These are phyloP conservation scores for Drosophila nigrodunni DNA, from an alignment of 1,140 invertebrate species.

Conservation along the genomic window DNA sequence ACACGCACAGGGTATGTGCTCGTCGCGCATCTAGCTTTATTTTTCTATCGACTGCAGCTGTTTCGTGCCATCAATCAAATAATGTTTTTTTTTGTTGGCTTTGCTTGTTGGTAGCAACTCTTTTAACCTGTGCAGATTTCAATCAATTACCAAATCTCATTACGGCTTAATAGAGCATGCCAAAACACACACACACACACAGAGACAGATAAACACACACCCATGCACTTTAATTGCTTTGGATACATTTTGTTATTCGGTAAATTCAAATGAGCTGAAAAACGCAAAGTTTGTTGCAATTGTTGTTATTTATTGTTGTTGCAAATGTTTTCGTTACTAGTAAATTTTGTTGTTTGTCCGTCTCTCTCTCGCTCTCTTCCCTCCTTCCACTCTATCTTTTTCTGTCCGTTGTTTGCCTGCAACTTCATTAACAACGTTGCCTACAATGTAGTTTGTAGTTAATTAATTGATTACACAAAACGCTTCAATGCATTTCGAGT, in stretches of 20 bases:
- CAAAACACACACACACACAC: constrained; percentile 26
- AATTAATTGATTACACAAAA: constrained; percentile 79
- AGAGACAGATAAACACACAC: constrained; percentile 12
- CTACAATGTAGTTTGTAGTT: constrained; percentile 75
- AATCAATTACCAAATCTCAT: constrained; percentile 83
- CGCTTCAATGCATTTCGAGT: constrained; percentile 67
- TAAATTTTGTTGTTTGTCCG: not conserved
- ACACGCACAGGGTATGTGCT: not conserved
- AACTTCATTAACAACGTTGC: constrained; percentile 71
- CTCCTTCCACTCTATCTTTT: not conserved
- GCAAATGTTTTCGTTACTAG: not conserved
- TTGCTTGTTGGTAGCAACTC: constrained; percentile 38
- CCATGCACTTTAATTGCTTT: constrained; percentile 16
- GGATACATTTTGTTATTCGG: constrained; percentile 25
- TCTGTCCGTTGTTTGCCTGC: constrained; percentile 42
- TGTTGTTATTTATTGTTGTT: not conserved
- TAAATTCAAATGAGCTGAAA: constrained; percentile 47
- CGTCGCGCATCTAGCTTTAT: not conserved
- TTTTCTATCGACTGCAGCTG: constrained; percentile 5
- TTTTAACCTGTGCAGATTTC: constrained; percentile 52
- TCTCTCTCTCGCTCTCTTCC: not conserved
- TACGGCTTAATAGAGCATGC: constrained; percentile 78
- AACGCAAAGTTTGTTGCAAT: not conserved
- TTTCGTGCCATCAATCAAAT: constrained; percentile 63
- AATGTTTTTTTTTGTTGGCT: constrained; percentile 44